Percentiles rank a stretch among this genome's conserved stretches.
Evolutionary conservation across 1,140 invertebrate genomes (phyloP).

Genomic region (Drosophila prosaltans): DNA sequence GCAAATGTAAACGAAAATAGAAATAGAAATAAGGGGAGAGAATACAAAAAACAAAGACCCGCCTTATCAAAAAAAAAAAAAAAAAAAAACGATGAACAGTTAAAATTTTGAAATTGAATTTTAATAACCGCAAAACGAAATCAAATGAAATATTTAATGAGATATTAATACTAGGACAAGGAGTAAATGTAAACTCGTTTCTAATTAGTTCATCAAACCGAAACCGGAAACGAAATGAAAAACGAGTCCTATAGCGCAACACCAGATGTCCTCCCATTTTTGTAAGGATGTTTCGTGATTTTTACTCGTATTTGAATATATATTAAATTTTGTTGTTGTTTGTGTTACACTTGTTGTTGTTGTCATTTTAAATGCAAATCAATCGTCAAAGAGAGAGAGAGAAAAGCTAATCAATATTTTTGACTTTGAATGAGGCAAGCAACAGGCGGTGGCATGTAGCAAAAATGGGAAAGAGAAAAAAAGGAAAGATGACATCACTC

Average conservation of each 20-base stretch:
- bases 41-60: neutral
- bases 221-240: neutral
- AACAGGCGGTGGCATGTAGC: neutral
- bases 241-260: neutral
- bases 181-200: constrained; percentile 54
- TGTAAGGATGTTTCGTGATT: constrained; percentile 10
- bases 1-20: constrained; percentile 56
- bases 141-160: constrained; percentile 79
- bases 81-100: constrained; percentile 37
- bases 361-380: constrained; percentile 78
- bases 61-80: neutral
- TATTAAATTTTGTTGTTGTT: constrained; percentile 61
- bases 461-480: neutral
- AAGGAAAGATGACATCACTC: neutral
- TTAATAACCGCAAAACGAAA: constrained; percentile 67
- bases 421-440: neutral
- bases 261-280: neutral
- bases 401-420: constrained; percentile 51
- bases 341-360: constrained; percentile 7
- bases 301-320: constrained; percentile 65
- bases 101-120: constrained; percentile 67
- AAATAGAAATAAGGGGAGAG: constrained; percentile 17
- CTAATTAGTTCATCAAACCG: constrained; percentile 58
- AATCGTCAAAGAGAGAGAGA: constrained; percentile 7
- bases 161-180: constrained; percentile 62